Evolutionary conservation across 2,113 vertebrate species (phyloP).

Genomic region (Microtus pennsylvanicus): DNA sequence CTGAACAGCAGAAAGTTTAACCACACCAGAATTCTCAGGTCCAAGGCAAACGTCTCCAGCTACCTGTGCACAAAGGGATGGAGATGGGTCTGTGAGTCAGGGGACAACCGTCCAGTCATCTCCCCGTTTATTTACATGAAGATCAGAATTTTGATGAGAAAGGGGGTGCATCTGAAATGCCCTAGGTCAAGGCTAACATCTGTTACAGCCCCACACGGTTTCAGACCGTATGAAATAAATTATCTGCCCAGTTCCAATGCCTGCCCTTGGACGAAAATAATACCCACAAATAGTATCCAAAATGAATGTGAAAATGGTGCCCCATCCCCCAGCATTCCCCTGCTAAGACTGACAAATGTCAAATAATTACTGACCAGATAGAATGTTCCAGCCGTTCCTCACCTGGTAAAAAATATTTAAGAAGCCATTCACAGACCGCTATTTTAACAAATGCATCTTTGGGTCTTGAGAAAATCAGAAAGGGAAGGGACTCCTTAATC

Average conservation of each 20-base stretch:
- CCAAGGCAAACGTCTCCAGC: constrained; percentile 53
- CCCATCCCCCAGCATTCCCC: neutral
- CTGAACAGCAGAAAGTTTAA: constrained; percentile 91
- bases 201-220: constrained; percentile 41
- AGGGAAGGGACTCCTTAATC: neutral
- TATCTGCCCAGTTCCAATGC: constrained; percentile 56
- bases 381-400: constrained; percentile 31
- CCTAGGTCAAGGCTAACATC: constrained; percentile 56
- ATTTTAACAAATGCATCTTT: neutral
- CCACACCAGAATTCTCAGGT: constrained; percentile 85
- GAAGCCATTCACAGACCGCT: neutral
- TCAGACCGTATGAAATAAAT: constrained; percentile 59
- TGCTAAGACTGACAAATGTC: constrained; percentile 51
- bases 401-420: constrained; percentile 32
- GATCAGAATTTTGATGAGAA: constrained; percentile 54
- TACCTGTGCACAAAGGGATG: constrained; percentile 65
- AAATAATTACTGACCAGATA: constrained; percentile 57
- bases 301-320: constrained; percentile 61
- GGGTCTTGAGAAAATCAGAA: neutral
- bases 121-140: neutral
- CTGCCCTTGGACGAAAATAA: constrained; percentile 69
- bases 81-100: neutral
- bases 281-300: constrained; percentile 45
- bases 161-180: constrained; percentile 4
- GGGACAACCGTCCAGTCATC: neutral